A percentile compares a stretch with the other conserved stretches of the same genome.
Evolutionary conservation across 1,140 invertebrate species (phyloP).

Genomic region (Magallana angulata): DNA sequence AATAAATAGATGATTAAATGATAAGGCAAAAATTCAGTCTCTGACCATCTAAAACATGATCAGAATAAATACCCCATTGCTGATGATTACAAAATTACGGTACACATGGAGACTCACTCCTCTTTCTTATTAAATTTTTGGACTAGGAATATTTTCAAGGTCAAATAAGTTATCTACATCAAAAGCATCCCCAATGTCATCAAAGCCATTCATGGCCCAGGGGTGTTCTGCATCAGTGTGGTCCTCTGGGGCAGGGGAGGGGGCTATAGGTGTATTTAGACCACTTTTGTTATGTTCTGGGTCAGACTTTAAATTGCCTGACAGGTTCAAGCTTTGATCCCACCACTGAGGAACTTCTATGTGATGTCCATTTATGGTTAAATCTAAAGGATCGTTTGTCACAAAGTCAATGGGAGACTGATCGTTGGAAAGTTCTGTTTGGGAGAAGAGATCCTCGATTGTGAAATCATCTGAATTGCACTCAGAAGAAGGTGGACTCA

Average conservation of each 20-base stretch:
- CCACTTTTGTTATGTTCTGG: slow-evolving; percentile 58
- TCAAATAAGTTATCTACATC: slow-evolving; percentile 78
- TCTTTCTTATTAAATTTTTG: slow-evolving; percentile 57
- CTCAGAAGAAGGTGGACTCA: slow-evolving; percentile 76
- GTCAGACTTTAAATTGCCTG: slow-evolving; percentile 49
- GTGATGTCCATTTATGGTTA: slow-evolving; percentile 74
- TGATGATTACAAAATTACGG: neutral
- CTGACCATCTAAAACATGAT: neutral
- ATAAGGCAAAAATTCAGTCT: neutral
- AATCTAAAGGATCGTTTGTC: slow-evolving; percentile 72
- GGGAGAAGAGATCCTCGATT: slow-evolving; percentile 73
- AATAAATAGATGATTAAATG: slow-evolving; percentile 37
- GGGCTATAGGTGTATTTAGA: slow-evolving; percentile 70
- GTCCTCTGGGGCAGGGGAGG: slow-evolving; percentile 66
- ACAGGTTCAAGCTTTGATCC: slow-evolving; percentile 68
- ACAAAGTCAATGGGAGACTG: slow-evolving; percentile 68
- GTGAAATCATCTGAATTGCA: slow-evolving; percentile 73
- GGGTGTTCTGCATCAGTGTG: slow-evolving; percentile 63
- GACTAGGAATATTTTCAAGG: slow-evolving; percentile 75
- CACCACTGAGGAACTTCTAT: slow-evolving; percentile 78
- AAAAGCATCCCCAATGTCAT: slow-evolving; percentile 71
- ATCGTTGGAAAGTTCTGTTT: slow-evolving; percentile 64
- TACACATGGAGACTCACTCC: too few relatives aligned
- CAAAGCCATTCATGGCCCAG: slow-evolving; percentile 71
- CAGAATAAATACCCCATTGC: neutral